Conservation (phyloP, 2,113 vertebrate genomes). For the Alces alces region DNA sequence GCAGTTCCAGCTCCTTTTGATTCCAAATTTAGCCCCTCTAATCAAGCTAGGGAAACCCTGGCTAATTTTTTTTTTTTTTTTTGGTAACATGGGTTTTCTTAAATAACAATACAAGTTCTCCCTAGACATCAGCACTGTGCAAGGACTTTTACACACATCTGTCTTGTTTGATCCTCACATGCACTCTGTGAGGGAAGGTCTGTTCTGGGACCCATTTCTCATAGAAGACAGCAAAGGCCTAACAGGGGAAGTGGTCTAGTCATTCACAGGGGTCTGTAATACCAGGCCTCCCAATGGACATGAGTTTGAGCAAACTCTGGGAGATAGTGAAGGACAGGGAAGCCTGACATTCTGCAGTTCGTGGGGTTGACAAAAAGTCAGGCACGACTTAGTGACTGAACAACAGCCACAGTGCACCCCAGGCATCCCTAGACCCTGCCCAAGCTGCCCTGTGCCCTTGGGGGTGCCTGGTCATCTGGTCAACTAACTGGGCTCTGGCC, state of each 20-base stretch:
- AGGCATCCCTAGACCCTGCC: neutral
- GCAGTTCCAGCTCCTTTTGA: neutral
- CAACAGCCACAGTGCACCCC: neutral
- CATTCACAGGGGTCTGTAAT: neutral
- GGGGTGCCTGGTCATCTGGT: neutral
- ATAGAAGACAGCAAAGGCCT: neutral
- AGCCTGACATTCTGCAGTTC: neutral
- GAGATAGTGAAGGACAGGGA: neutral
- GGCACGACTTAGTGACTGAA: neutral
- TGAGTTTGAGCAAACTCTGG: neutral
- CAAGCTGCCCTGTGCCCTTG: neutral
- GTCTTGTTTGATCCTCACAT: neutral
- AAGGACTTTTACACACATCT: rapidly evolving
- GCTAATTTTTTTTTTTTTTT: neutral
- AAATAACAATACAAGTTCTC: neutral
- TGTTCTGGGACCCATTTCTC: neutral
- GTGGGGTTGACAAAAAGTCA: neutral
- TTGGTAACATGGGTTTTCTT: neutral
- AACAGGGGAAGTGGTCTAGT: neutral
- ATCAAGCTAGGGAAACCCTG: neutral
- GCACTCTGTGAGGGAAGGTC: neutral
- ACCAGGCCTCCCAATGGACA: neutral
- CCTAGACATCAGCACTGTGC: neutral
- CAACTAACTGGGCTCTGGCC: neutral
- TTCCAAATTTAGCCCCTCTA: neutral